Base-by-base conservation (phyloP, 2,888 invertebrate genomes). In the Drosophila rubida region DNA sequence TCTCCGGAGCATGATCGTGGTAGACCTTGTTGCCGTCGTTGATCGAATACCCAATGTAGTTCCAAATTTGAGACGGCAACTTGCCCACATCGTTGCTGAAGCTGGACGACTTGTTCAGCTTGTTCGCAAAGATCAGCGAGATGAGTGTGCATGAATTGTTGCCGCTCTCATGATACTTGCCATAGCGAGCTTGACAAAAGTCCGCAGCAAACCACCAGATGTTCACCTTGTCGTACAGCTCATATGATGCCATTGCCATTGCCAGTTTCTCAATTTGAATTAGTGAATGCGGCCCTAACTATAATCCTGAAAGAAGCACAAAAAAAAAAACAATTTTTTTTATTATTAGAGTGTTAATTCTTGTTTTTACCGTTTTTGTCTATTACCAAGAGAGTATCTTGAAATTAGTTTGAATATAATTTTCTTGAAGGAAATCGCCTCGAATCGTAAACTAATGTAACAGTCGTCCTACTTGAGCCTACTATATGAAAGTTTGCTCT, bases 111-210 rank as follows among this genome's bases (percentile, higher is more conserved):
- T 80, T 82, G 35, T 85, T 69, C 13, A 93, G 92, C 70, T 92
- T 92, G 42, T 92, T 88, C 16, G 94, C 94, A 65, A 94, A 90
- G 42, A 94, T 90, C 13, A 94, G 89, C 22, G 93, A 93, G 71
- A 94, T 94, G 51, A 94, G 89, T 0, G 94, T 94, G 70, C 94
- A 94, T 2, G 94, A 94, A 88, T 94, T 93, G 76, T 93, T 94
- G 49, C 93, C 94, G 89, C 86, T 92, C 39, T 89, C 80, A 44
- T 91, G 90, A 71, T 91, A 90, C 42, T 92, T 90, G 55, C 93
- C 94, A 87, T 93, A 94, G 44, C 92, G 92, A 32, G 93, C 93
- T 87, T 94, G 94, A 1, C 93, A 93, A 84, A 94, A 94, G 72
- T 93, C 91, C 23, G 90, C 81, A 49, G 94, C 92, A 75, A 94